Evolutionary conservation across 2,113 vertebrate species (phyloP).

Genomic region (Nanger granti): DNA sequence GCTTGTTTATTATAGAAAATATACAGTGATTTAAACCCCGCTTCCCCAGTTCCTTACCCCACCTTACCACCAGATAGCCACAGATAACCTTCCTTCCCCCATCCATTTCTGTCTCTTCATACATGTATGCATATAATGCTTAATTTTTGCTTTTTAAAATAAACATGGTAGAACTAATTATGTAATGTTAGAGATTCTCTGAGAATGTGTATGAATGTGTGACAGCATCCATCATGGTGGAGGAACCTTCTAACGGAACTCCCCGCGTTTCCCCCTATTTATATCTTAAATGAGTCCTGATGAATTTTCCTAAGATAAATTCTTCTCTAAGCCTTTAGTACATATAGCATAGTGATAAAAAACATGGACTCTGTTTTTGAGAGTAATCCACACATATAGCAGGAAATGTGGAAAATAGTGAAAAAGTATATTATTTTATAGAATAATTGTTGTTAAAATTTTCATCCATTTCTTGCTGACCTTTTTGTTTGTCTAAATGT

Average conservation of each 20-base stretch:
- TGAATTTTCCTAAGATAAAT: neutral
- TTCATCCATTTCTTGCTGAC: neutral
- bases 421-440: neutral
- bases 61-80: neutral
- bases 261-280: neutral
- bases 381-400: neutral
- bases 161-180: neutral
- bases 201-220: neutral
- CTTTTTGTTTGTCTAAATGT: neutral
- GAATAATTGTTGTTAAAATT: neutral
- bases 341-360: neutral
- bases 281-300: neutral
- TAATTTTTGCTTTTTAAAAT: conserved; percentile 13
- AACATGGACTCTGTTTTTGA: neutral
- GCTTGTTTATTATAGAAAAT: neutral
- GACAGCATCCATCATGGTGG: neutral
- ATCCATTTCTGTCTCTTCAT: neutral
- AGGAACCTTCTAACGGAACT: neutral
- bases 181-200: neutral
- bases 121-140: neutral
- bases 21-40: neutral
- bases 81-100: neutral
- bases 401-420: neutral
- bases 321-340: neutral
- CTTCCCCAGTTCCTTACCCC: neutral